Conservation (phyloP, 2,888 invertebrate species). For the Elmis aenea region DNA sequence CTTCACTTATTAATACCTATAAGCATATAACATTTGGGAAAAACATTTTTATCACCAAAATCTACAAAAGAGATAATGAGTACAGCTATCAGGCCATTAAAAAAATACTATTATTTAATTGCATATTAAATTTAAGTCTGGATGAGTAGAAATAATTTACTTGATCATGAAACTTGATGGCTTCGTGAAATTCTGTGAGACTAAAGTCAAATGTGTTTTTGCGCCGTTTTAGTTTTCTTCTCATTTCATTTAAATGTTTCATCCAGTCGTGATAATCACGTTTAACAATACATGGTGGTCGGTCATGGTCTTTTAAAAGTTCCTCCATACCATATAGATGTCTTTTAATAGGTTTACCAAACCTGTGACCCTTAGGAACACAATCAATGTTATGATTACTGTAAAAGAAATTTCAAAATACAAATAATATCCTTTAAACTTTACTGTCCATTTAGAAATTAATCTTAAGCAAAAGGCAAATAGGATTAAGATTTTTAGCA, state of each 20-base stretch:
- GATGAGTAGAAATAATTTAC: constrained; percentile 24
- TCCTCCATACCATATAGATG: constrained; percentile 48
- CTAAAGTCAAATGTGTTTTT: constrained; percentile 28
- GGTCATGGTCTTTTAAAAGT: constrained; percentile 37
- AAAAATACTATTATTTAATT: no score
- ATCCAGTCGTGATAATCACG: constrained; percentile 48
- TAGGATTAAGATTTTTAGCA: no score
- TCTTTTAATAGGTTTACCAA: constrained; percentile 44
- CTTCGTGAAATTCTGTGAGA: constrained; percentile 30
- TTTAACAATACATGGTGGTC: constrained; percentile 36
- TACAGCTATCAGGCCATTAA: no score
- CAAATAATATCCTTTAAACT: no score
- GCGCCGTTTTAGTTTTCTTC: constrained; percentile 41
- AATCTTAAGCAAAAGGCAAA: no score
- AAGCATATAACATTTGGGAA: no score
- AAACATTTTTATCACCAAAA: no score
- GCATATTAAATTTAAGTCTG: no score
- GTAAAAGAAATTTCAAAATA: constrained; percentile 20
- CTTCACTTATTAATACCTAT: no score
- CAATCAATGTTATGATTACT: constrained; percentile 47
- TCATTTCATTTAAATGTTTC: constrained; percentile 46
- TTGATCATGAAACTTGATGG: constrained; percentile 34
- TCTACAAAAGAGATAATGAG: no score
- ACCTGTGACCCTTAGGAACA: constrained; percentile 49
- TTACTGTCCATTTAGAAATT: no score